These are phyloP conservation scores for Novumbra hubbsi DNA, from an alignment of 2,797 vertebrate species.

Conservation along the genomic window DNA sequence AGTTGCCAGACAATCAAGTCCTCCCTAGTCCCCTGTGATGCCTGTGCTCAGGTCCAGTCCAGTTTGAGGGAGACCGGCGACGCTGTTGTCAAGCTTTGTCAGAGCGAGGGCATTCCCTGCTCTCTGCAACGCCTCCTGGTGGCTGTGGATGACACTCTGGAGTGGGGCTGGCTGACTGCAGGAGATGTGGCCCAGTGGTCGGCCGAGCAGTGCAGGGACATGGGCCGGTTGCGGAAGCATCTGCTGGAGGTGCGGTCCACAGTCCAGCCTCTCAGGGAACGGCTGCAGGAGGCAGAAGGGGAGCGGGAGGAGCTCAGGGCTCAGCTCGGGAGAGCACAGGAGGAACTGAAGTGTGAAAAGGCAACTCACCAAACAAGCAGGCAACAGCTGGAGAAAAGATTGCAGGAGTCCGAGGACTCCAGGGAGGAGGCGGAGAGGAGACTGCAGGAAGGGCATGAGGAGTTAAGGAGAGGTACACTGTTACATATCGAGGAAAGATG, in stretches of 20 bases:
- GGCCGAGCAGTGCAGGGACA: conserved; percentile 81
- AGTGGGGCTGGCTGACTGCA: conserved; percentile 71
- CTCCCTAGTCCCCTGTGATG: conserved; percentile 73
- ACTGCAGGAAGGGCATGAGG: conserved; percentile 69
- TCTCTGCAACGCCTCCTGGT: conserved; percentile 79
- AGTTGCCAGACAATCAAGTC: conserved; percentile 73
- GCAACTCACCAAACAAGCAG: conserved; percentile 53
- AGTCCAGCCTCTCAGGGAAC: conserved; percentile 72
- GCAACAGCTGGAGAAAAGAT: conserved; percentile 65
- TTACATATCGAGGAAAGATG: neutral
- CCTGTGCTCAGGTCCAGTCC: conserved; percentile 75
- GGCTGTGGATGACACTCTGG: conserved; percentile 67
- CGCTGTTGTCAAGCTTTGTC: conserved; percentile 76
- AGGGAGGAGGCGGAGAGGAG: conserved; percentile 61
- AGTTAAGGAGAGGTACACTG: conserved; percentile 73
- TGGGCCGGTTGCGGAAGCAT: conserved; percentile 79
- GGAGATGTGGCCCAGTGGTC: conserved; percentile 82
- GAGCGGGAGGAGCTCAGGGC: conserved; percentile 67
- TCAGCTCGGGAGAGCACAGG: conserved; percentile 61
- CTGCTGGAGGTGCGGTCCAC: conserved; percentile 76
- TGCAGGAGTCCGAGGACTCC: conserved; percentile 60
- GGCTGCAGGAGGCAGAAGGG: conserved; percentile 62
- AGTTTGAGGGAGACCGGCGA: conserved; percentile 75
- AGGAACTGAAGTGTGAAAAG: conserved; percentile 64
- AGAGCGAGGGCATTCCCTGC: conserved; percentile 85